These are phyloP conservation scores for Pseudois nayaur DNA, from an alignment of 2,113 vertebrate genomes.

Conservation along the genomic window DNA sequence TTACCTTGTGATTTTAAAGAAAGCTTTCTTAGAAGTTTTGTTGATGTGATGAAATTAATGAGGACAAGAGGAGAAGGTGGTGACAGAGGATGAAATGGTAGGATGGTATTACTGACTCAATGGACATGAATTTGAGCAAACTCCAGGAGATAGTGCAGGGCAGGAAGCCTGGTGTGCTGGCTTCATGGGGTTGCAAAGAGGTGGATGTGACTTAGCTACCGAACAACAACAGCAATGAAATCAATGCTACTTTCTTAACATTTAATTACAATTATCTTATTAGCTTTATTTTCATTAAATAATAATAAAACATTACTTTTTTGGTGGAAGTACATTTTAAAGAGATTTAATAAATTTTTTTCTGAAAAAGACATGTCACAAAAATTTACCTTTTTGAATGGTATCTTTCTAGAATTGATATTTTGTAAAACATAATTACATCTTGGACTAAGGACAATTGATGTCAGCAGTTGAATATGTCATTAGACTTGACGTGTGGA, in stretches of 20 bases:
- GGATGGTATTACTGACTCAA: background rate
- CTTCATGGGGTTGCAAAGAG: background rate
- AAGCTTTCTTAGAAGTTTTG: background rate
- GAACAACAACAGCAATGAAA: background rate
- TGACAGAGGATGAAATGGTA: background rate
- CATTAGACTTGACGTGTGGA: conserved; percentile 6
- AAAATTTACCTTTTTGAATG: background rate
- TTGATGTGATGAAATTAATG: background rate
- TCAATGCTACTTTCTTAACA: background rate
- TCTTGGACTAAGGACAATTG: background rate
- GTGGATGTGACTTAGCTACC: background rate
- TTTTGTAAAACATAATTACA: background rate
- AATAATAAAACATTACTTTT: background rate
- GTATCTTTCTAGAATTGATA: background rate
- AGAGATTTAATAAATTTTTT: background rate
- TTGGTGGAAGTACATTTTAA: background rate
- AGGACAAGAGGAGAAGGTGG: background rate
- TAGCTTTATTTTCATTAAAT: background rate
- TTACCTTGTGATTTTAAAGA: background rate
- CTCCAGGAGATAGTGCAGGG: background rate
- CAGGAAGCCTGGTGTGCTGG: background rate
- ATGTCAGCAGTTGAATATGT: background rate
- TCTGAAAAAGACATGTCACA: background rate
- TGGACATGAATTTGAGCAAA: background rate
- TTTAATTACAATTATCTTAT: background rate